phyloP scores from a whole-genome alignment of 2,113 vertebrate genomes.

The Isichthys henryi region DNA sequence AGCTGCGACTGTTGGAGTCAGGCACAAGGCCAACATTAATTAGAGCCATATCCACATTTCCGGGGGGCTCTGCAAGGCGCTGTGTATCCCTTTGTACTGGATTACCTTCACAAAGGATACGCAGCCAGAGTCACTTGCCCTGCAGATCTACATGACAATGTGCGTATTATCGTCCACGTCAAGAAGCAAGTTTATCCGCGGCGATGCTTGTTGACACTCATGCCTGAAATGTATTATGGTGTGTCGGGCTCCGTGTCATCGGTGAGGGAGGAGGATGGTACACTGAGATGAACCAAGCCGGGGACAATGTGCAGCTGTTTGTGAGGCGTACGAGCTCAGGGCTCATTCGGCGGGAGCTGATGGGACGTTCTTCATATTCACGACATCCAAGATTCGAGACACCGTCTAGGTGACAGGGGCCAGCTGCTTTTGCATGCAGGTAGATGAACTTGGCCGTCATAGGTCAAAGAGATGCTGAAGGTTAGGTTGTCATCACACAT shows the following conservation, averaged over 20 bases:
- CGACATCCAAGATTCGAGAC: not conserved
- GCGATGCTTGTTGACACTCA: not conserved
- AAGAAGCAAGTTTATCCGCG: not conserved
- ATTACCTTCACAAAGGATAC: not conserved
- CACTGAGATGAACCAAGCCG: not conserved
- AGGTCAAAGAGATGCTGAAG: not conserved
- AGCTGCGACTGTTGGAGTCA: not conserved
- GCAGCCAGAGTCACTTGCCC: not conserved
- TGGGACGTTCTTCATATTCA: not conserved
- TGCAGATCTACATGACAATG: not conserved
- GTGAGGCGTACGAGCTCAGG: not conserved
- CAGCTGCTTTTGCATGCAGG: not conserved
- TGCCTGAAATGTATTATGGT: not conserved
- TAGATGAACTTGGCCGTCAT: not conserved
- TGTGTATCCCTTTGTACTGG: not conserved
- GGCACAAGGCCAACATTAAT: not conserved
- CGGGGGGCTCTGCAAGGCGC: not conserved
- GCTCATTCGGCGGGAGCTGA: not conserved
- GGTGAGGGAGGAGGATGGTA: not conserved
- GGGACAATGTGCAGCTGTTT: not conserved
- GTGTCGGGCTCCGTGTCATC: not conserved
- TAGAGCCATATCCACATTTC: not conserved
- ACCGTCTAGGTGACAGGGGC: not conserved
- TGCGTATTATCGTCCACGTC: not conserved
- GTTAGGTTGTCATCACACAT: not conserved